Base-by-base conservation (phyloP, 2,888 invertebrate genomes). In the Phyllotreta cruciferae region DNA sequence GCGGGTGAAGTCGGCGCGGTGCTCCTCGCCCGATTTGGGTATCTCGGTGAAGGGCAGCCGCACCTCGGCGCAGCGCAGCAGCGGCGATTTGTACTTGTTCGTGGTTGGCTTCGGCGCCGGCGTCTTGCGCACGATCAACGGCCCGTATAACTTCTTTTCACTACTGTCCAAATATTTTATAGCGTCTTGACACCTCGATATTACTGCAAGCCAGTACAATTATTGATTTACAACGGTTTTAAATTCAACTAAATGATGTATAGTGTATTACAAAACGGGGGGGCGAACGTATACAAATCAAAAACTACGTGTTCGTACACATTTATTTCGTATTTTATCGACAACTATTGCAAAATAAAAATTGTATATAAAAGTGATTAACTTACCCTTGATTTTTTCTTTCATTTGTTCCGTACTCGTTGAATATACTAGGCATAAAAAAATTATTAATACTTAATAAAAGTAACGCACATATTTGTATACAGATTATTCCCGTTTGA, bases 311-410 rank as follows among this genome's bases (percentile, higher is more conserved):
- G 24, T 24, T 24, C 24, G 14, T 24, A 14, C 13, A 13, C 24
- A 5, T 45, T 10, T 1, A 24, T 8, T 35, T 14, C 44, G 45
- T 1, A 36, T 11, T 56, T 45, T 56, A 56, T 55, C 35, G 8
- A 42, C 24, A 24, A 24, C 2, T 24, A 24, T 24, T 24, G 24
- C 24, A 24, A 24, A 24, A 24, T 24, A 24, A 24, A 24, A 24
- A 24, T 24, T 24, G 24, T 24, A 3, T 3, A 24, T 24, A 24
- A 4, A 24, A 24, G 24, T 24, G 44, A 58, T 42, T 42, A 68
- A 79, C 81, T 81, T 77, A 81, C 81, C 81, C 74, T 79, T 77
- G 37, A 81, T 75, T 75, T 81, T 81, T 70, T 78, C 79, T 72
- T 78, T 75, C 56, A 80, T 72, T 69, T 78, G 73, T 63, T 71